These are phyloP conservation scores for Myotis brandtii DNA, from an alignment of 2,113 vertebrate species.

Conservation along the genomic window DNA sequence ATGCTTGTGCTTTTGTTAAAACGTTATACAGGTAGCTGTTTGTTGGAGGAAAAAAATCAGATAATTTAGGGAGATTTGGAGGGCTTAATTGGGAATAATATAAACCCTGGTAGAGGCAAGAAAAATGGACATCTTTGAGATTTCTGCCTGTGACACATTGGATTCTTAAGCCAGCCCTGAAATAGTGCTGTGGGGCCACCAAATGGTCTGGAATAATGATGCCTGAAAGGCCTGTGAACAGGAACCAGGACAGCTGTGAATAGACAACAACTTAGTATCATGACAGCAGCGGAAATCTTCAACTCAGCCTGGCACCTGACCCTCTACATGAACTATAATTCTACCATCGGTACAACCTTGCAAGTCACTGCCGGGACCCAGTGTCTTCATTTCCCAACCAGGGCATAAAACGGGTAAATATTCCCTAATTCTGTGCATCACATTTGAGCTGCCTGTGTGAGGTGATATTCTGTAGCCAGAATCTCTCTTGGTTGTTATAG, in stretches of 20 bases:
- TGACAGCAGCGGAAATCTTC: background rate
- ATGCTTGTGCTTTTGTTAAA: background rate
- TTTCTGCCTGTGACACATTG: background rate
- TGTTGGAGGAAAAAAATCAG: background rate
- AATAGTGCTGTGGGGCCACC: background rate
- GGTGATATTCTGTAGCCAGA: background rate
- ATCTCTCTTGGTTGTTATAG: background rate
- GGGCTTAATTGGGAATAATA: background rate
- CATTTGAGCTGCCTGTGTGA: background rate
- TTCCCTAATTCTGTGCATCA: background rate
- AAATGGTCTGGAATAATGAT: background rate
- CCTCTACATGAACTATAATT: background rate
- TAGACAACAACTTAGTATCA: background rate
- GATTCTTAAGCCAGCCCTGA: background rate
- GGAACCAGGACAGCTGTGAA: rapidly evolving
- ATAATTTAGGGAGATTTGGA: background rate
- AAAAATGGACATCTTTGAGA: background rate
- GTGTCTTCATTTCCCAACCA: background rate
- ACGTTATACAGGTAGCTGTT: background rate
- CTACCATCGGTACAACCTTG: background rate
- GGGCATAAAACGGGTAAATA: background rate
- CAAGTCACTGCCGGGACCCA: background rate
- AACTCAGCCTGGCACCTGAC: background rate
- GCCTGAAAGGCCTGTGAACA: background rate
- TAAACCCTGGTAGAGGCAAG: background rate